These are phyloP conservation scores for Synanthedon formicaeformis DNA, from an alignment of 2,888 invertebrate genomes.

Conservation along the genomic window DNA sequence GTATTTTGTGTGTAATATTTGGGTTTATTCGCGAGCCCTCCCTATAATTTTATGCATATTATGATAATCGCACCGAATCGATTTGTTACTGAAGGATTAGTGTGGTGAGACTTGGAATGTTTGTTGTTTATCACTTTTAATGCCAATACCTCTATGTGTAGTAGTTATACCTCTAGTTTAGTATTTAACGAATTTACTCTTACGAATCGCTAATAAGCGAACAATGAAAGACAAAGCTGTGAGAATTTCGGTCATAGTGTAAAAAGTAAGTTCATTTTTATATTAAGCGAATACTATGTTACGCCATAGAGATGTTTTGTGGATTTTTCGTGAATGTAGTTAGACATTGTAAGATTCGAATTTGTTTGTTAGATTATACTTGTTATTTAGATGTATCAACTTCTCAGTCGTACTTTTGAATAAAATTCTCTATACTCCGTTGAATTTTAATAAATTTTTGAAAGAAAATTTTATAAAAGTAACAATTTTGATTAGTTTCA, in stretches of 20 bases:
- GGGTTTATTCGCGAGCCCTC: too few relatives aligned
- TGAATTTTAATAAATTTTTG: too few relatives aligned
- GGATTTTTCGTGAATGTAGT: slow-evolving; percentile 33
- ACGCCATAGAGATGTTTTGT: slow-evolving; percentile 31
- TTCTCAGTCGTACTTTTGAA: neutral
- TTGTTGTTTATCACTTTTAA: slow-evolving; percentile 16
- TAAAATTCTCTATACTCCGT: neutral
- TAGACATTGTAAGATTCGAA: slow-evolving; percentile 23
- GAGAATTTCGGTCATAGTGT: slow-evolving; percentile 67
- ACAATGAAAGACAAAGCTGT: slow-evolving; percentile 72
- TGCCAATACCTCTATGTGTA: slow-evolving; percentile 40
- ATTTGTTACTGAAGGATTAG: neutral
- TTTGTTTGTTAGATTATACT: neutral
- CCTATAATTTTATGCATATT: too few relatives aligned
- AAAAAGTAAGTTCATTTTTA: slow-evolving; percentile 62
- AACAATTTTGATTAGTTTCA: too few relatives aligned
- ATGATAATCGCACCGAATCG: too few relatives aligned
- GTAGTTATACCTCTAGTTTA: slow-evolving; percentile 52
- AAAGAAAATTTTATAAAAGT: too few relatives aligned
- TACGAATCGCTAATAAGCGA: slow-evolving; percentile 61
- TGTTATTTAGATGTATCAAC: neutral
- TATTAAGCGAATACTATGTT: slow-evolving; percentile 43
- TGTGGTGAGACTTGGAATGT: neutral
- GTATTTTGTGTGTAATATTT: too few relatives aligned
- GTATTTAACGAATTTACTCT: slow-evolving; percentile 64